Conservation (phyloP, 2,113 vertebrate genomes). For the Micromys minutus region DNA sequence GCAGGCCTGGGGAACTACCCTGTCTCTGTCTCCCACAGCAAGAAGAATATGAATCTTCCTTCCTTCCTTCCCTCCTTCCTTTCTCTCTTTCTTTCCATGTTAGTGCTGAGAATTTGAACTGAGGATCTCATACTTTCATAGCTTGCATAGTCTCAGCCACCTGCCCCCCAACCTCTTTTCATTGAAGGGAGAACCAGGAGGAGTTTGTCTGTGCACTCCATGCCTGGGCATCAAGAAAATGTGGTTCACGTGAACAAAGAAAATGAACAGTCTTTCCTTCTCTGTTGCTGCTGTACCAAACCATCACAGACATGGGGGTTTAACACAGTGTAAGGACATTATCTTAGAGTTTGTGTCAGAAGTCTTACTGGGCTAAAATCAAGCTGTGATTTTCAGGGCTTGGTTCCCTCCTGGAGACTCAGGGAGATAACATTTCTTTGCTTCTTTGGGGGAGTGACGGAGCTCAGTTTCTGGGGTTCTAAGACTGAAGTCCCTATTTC, state of each 20-base stretch:
- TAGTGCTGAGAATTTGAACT: background rate
- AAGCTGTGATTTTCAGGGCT: background rate
- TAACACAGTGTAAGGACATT: background rate
- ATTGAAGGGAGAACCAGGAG: background rate
- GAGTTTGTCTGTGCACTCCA: background rate
- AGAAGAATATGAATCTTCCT: background rate
- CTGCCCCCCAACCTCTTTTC: background rate
- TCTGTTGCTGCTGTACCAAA: background rate
- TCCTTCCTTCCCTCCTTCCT: too few relatives aligned
- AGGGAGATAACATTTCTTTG: background rate
- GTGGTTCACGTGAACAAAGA: background rate
- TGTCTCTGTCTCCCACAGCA: background rate
- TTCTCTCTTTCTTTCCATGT: background rate
- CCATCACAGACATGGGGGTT: background rate
- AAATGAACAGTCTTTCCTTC: background rate
- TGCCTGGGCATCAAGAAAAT: background rate
- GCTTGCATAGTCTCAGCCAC: background rate
- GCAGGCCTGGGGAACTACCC: background rate
- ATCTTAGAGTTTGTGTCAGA: background rate
- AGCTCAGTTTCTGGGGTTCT: background rate
- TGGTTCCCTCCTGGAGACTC: background rate
- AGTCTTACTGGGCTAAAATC: background rate
- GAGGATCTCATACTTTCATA: background rate
- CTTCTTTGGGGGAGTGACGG: background rate
- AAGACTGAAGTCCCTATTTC: conserved; percentile 44